Evolutionary conservation across 1,140 invertebrate species (phyloP).

Genomic region (Drosophila funebris): DNA sequence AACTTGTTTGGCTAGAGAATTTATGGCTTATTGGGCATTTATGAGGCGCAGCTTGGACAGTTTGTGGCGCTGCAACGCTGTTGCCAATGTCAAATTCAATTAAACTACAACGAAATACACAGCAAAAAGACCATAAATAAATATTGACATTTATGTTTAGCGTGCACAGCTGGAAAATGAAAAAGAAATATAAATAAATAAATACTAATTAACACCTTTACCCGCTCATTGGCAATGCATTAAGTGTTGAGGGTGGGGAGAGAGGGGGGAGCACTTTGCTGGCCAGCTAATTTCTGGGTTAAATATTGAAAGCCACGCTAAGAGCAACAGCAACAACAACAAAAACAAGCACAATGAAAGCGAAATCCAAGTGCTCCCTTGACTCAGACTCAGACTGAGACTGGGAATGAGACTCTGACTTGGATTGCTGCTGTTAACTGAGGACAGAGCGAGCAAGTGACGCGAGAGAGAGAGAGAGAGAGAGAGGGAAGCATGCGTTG

Average conservation of each 20-base stretch:
- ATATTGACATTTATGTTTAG: conserved; percentile 75
- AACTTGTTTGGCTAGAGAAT: conserved; percentile 44
- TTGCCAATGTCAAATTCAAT: conserved; percentile 47
- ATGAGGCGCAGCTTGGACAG: conserved; percentile 61
- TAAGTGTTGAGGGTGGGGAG: no score
- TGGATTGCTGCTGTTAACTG: not conserved
- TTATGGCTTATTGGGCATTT: conserved; percentile 60
- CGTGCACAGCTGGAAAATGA: conserved; percentile 26
- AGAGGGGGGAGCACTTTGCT: conserved; percentile 16
- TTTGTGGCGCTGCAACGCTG: conserved; percentile 32
- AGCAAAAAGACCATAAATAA: conserved; percentile 55
- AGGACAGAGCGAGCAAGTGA: not conserved
- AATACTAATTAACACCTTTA: conserved; percentile 75
- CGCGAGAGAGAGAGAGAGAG: conserved; percentile 5
- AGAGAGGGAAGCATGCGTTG: conserved; percentile 63
- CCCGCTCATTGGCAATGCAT: conserved; percentile 46
- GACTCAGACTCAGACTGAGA: not conserved
- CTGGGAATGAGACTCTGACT: not conserved
- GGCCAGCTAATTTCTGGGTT: conserved; percentile 74
- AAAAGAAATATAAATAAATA: conserved; percentile 57
- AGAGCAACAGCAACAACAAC: not conserved
- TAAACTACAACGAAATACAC: conserved; percentile 52
- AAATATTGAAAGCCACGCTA: conserved; percentile 55
- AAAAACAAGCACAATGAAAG: conserved; percentile 72
- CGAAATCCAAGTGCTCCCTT: conserved; percentile 45